These are phyloP conservation scores for Drosophila prostipennis DNA, from an alignment of 2,888 invertebrate genomes.

Conservation along the genomic window DNA sequence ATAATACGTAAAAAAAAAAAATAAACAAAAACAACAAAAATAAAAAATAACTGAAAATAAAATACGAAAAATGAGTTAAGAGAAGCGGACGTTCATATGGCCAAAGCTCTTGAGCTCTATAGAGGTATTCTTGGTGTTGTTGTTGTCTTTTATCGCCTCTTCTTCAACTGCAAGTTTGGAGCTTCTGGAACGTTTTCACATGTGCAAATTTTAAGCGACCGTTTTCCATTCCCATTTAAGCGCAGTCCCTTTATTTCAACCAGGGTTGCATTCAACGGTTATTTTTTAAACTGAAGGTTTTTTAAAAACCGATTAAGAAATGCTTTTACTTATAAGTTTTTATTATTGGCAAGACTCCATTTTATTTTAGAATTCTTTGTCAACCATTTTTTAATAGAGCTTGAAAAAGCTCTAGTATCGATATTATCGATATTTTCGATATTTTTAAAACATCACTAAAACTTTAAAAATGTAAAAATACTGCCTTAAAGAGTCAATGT, in stretches of 20 bases:
- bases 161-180: conserved; percentile 4
- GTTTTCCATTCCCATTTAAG: conserved; percentile 18
- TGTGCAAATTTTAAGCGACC: conserved; percentile 60
- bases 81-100: conserved; percentile 71
- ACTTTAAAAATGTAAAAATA: no score
- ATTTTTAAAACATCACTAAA: no score
- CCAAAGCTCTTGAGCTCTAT: conserved; percentile 38
- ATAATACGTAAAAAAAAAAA: conserved; percentile 37
- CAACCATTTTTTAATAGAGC: no score
- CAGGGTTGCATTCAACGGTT: conserved; percentile 2
- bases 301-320: no score
- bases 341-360: no score
- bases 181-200: conserved; percentile 42
- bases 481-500: background rate
- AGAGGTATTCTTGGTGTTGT: background rate
- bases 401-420: no score
- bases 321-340: no score
- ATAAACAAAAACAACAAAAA: conserved; percentile 15
- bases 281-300: background rate
- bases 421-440: no score
- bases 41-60: conserved; percentile 48
- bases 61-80: conserved; percentile 71
- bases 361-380: no score
- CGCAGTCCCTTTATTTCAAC: background rate
- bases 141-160: conserved; percentile 34